These are phyloP conservation scores for Ommatoiulus sabulosus DNA, from an alignment of 2,888 invertebrate genomes.

Conservation along the genomic window DNA sequence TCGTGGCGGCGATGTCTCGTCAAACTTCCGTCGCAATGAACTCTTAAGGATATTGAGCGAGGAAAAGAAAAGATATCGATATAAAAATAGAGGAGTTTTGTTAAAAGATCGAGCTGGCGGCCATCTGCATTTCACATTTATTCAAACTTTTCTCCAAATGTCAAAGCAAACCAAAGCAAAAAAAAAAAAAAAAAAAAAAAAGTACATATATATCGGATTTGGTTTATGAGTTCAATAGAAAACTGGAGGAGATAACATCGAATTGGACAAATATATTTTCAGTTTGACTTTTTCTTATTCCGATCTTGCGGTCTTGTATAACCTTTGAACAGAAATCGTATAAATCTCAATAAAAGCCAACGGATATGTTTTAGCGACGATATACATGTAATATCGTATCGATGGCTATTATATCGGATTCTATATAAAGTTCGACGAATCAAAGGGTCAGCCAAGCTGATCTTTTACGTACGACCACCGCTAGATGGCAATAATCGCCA, in stretches of 20 bases:
- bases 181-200: background rate
- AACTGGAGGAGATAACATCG: background rate
- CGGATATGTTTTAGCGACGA: too few relatives aligned
- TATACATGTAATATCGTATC: too few relatives aligned
- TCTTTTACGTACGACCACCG: too few relatives aligned
- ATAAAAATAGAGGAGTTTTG: background rate
- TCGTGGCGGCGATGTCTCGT: background rate
- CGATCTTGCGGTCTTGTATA: too few relatives aligned
- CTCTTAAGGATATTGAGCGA: background rate
- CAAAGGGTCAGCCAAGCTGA: too few relatives aligned
- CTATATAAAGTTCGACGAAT: too few relatives aligned
- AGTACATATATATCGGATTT: too few relatives aligned
- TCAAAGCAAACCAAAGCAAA: too few relatives aligned
- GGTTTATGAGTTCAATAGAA: too few relatives aligned
- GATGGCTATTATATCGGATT: too few relatives aligned
- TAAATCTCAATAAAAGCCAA: too few relatives aligned
- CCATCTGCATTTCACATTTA: slow-evolving; percentile 1
- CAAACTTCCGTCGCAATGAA: slow-evolving; percentile 3
- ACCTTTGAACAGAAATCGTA: background rate
- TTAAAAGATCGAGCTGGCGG: background rate
- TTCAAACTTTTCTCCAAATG: background rate
- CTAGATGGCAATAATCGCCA: too few relatives aligned
- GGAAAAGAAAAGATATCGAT: background rate
- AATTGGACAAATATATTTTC: slow-evolving; percentile 13
- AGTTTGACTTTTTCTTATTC: background rate